Evolutionary conservation across 2,797 vertebrate species (phyloP).

Genomic region (Rallus crepitans): DNA sequence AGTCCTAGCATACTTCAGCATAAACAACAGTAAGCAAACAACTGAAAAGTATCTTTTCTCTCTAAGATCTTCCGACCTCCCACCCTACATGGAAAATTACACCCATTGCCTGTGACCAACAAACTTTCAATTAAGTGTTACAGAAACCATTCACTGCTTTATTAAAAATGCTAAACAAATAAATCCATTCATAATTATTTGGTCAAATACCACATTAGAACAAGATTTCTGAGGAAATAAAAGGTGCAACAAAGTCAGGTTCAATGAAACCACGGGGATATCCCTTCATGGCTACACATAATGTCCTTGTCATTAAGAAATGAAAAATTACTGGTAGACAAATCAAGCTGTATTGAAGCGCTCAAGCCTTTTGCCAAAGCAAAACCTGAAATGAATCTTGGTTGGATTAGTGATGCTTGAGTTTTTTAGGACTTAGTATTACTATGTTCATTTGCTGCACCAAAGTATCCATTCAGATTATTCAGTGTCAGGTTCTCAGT

Average conservation of each 20-base stretch:
- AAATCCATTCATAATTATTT: not conserved
- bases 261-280: not conserved
- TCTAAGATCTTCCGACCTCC: not conserved
- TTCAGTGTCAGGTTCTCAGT: not conserved
- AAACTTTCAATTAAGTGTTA: not conserved
- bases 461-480: not conserved
- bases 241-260: not conserved
- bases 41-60: not conserved
- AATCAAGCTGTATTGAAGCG: not conserved
- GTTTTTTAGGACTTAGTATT: not conserved
- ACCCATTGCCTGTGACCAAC: not conserved
- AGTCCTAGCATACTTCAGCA: not conserved
- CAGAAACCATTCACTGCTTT: not conserved
- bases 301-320: not conserved
- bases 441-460: not conserved
- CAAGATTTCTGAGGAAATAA: not conserved
- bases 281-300: not conserved
- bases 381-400: not conserved
- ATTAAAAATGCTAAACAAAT: not conserved
- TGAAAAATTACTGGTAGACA: not conserved
- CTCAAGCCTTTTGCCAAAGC: conserved; percentile 1
- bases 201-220: not conserved
- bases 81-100: not conserved
- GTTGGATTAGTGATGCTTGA: not conserved
- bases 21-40: not conserved